Evolutionary conservation across 2,113 vertebrate genomes (phyloP).

Genomic region (Nothocercus julius): DNA sequence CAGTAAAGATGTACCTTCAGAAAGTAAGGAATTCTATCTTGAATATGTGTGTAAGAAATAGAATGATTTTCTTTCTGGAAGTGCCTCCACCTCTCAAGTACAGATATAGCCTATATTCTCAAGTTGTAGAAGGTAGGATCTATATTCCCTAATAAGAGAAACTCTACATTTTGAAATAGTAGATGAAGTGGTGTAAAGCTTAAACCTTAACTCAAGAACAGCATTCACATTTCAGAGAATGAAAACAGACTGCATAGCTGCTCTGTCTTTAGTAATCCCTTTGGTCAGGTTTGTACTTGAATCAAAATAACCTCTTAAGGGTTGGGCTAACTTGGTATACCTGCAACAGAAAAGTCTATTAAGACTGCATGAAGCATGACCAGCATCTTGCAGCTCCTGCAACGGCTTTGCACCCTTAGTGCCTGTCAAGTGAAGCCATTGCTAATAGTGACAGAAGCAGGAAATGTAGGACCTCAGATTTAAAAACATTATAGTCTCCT

Average conservation of each 20-base stretch:
- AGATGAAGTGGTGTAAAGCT: neutral
- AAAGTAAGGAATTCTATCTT: neutral
- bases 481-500: neutral
- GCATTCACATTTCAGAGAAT: neutral
- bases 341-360: neutral
- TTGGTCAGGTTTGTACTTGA: slow-evolving; percentile 50
- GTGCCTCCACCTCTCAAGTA: neutral
- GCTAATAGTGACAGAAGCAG: slow-evolving; percentile 21
- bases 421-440: neutral
- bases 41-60: neutral
- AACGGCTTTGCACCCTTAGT: neutral
- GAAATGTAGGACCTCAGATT: neutral
- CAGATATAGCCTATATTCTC: neutral
- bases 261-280: slow-evolving; percentile 2
- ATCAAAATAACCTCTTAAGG: slow-evolving; percentile 15
- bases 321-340: slow-evolving; percentile 1
- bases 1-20: neutral
- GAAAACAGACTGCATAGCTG: neutral
- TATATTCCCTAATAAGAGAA: neutral
- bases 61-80: neutral
- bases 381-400: neutral
- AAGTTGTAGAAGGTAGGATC: neutral
- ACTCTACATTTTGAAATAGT: neutral
- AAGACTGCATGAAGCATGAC: neutral
- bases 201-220: neutral